Evolutionary conservation across 2,888 invertebrate species (phyloP).

Genomic region (Campoletis raptor): DNA sequence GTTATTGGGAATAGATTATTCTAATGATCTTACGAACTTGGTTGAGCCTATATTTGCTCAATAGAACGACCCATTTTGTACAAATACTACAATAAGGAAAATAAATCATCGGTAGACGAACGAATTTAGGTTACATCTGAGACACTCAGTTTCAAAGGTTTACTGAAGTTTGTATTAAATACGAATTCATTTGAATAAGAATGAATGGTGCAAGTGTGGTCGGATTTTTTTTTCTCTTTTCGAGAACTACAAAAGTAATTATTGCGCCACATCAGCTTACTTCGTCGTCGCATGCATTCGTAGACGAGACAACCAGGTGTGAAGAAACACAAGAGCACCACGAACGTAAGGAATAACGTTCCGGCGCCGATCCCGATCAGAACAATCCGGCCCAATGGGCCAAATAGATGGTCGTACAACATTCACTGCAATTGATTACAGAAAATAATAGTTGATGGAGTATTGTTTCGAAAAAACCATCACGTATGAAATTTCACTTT

Average conservation of each 20-base stretch:
- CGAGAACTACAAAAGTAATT: conserved; percentile 24
- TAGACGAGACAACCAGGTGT: conserved; percentile 84
- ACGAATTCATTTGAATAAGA: neutral
- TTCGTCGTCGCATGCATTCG: conserved; percentile 80
- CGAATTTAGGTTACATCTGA: neutral
- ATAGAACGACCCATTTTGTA: neutral
- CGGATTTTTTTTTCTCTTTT: conserved; percentile 9
- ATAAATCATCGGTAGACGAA: neutral
- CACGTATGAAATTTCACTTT: neutral
- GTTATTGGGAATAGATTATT: neutral
- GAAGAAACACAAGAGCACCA: conserved; percentile 83
- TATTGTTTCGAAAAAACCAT: neutral
- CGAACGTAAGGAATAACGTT: conserved; percentile 77
- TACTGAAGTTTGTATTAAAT: neutral
- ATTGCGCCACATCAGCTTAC: conserved; percentile 75
- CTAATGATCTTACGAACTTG: neutral
- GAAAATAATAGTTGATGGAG: conserved; percentile 30
- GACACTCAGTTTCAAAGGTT: conserved; percentile 6
- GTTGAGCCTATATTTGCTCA: neutral
- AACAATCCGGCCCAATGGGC: conserved; percentile 83
- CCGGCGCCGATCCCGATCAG: conserved; percentile 80
- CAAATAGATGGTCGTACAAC: conserved; percentile 80
- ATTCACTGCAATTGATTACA: conserved; percentile 80
- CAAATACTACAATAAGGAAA: neutral
- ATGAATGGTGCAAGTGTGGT: neutral